Evolutionary conservation across 2,888 invertebrate genomes (phyloP).

Genomic region (Macaria notata): DNA sequence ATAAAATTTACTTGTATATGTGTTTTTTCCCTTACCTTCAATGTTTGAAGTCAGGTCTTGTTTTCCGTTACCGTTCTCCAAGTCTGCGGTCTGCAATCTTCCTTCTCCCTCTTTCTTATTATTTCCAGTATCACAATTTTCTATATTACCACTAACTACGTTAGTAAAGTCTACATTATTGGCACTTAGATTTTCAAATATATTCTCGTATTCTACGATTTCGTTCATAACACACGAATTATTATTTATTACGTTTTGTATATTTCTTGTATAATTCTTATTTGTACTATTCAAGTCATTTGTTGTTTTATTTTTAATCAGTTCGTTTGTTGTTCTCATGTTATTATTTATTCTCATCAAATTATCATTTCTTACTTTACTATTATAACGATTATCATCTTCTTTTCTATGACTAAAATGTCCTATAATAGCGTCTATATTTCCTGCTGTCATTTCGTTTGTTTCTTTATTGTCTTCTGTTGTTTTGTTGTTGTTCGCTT

Average conservation of each 20-base stretch:
- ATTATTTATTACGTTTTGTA: conserved; percentile 11
- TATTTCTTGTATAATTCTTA: conserved; percentile 1
- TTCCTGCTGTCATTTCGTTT: conserved; percentile 34
- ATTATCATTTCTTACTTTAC: background rate
- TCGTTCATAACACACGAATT: conserved; percentile 9
- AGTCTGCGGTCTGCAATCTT: background rate
- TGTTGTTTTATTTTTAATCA: background rate
- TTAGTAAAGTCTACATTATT: conserved; percentile 22
- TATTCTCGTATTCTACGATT: conserved; percentile 19
- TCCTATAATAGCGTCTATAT: conserved; percentile 25
- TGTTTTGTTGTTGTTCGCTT: conserved; percentile 28
- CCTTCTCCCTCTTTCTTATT: conserved; percentile 3
- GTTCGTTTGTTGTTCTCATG: background rate
- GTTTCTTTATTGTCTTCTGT: conserved; percentile 38
- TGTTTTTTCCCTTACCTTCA: conserved; percentile 41
- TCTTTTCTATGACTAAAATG: conserved; percentile 8
- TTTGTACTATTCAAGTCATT: background rate
- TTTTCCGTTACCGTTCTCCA: conserved; percentile 13
- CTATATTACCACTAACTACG: conserved; percentile 24
- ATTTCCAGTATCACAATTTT: conserved; percentile 26
- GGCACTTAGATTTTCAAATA: conserved; percentile 12
- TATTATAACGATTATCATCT: background rate
- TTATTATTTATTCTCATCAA: background rate
- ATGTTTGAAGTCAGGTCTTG: conserved; percentile 39
- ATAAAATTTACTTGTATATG: too few species aligned